Percentiles rank a stretch among this genome's conserved stretches.
phyloP scores from a whole-genome alignment of 2,797 vertebrate species.

The Spondyliosoma cantharus region DNA sequence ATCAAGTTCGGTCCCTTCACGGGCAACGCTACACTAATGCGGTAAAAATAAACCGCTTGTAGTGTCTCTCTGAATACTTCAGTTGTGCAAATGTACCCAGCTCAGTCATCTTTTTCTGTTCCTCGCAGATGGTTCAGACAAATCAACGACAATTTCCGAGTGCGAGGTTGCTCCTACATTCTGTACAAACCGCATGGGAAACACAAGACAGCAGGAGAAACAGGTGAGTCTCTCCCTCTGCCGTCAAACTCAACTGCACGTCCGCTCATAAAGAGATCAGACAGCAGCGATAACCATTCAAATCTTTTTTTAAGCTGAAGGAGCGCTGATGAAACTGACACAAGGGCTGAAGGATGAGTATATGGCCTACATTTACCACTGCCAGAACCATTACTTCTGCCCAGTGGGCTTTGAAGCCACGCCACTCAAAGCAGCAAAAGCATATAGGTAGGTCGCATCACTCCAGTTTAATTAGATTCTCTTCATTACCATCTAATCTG shows the following conservation, averaged over 20 bases:
- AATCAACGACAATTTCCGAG: constrained; percentile 96
- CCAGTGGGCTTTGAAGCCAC: constrained; percentile 98
- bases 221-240: constrained; percentile 83
- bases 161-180: constrained; percentile 97
- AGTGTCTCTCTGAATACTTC: not conserved
- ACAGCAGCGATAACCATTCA: not conserved
- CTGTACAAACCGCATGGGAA: constrained; percentile 98
- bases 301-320: constrained; percentile 85
- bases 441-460: constrained; percentile 87
- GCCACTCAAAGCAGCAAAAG: constrained; percentile 94
- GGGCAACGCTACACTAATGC: constrained; percentile 97
- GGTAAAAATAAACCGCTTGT: constrained; percentile 73
- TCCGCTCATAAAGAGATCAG: not conserved
- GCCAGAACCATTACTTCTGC: constrained; percentile 99
- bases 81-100: not conserved
- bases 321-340: constrained; percentile 93
- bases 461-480: not conserved
- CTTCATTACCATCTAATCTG: not conserved
- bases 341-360: constrained; percentile 94
- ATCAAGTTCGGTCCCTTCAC: constrained; percentile 99
- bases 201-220: constrained; percentile 99
- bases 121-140: constrained; percentile 95
- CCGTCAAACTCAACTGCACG: fast-evolving
- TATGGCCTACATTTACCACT: constrained; percentile 98
- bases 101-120: not conserved